These are phyloP conservation scores for Himalopsyche japonica DNA, from an alignment of 2,888 invertebrate genomes.

Conservation along the genomic window DNA sequence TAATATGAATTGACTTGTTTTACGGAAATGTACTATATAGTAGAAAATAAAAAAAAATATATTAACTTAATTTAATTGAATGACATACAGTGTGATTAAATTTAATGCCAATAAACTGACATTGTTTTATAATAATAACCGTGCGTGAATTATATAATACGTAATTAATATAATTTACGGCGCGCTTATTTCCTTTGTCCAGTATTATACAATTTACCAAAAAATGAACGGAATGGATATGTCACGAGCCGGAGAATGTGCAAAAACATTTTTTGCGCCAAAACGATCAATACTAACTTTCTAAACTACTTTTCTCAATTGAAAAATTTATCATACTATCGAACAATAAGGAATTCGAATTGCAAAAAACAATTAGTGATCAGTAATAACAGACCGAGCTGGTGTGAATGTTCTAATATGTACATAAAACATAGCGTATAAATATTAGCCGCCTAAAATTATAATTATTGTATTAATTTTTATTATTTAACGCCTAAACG, in stretches of 20 bases:
- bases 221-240: background rate
- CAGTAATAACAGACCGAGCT: background rate
- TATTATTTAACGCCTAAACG: background rate
- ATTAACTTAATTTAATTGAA: too few species aligned
- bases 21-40: too few species aligned
- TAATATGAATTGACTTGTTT: too few species aligned
- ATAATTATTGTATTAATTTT: background rate
- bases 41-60: too few species aligned
- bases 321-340: background rate
- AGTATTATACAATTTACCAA: background rate
- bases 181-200: background rate
- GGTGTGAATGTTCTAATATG: background rate
- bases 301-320: background rate
- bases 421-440: background rate
- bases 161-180: background rate
- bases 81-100: too few species aligned
- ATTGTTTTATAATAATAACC: too few species aligned
- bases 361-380: background rate
- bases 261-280: background rate
- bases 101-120: too few species aligned
- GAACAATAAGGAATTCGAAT: background rate
- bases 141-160: too few species aligned
- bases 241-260: background rate
- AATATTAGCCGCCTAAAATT: background rate
- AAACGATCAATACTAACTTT: background rate